Base-by-base conservation (phyloP, 1,140 invertebrate species). In the Ditylenchus dipsaci region DNA sequence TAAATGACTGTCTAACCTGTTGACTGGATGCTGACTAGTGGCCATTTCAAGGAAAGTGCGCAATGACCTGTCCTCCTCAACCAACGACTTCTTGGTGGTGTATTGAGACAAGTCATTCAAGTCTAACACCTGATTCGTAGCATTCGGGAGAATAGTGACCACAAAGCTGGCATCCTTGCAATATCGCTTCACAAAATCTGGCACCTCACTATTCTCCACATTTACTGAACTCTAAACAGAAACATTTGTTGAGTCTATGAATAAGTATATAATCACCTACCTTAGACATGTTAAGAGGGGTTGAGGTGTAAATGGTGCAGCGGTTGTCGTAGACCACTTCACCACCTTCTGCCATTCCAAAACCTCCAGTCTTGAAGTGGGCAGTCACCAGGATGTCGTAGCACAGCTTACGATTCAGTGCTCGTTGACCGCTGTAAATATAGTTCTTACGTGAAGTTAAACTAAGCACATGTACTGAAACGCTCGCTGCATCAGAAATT, bases 331-430 rank as follows among this genome's bases (percentile, higher is more conserved):
- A 71, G 29, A 71, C 69, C 26, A 71, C 43, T 26, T 69, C 67
- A 56, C 58, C 19, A 21, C 65, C 65, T 26, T 1, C 1, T 19
- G 42, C 29, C 67, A 69, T 69, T 17, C 67, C 67, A 70, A 69
- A 69, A n/a, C 23, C 60, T 9, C 27, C 7, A 29, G 69, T 71
- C 15, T 74, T 73, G 9, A 26, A 30, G 30, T 71, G 73, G 38
- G 68, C 69, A n/a, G 47, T 33, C 26, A 56, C 45, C 68, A 71
- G 15, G 7, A 73, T 38, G 17, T 71, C 69, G 57, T 71, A 71
- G 56, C 69, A 71, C 26, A 71, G 21, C 15, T 73, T 73, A 29
- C 71, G 68, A 53, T 71, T n/a, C n/a, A n/a, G n/a, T n/a, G n/a
- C n/a, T n/a, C n/a, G n/a, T n/a, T n/a, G n/a, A n/a, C n/a, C n/a